Conservation (phyloP, 2,113 vertebrate genomes). For the Dicentrarchus labrax region DNA sequence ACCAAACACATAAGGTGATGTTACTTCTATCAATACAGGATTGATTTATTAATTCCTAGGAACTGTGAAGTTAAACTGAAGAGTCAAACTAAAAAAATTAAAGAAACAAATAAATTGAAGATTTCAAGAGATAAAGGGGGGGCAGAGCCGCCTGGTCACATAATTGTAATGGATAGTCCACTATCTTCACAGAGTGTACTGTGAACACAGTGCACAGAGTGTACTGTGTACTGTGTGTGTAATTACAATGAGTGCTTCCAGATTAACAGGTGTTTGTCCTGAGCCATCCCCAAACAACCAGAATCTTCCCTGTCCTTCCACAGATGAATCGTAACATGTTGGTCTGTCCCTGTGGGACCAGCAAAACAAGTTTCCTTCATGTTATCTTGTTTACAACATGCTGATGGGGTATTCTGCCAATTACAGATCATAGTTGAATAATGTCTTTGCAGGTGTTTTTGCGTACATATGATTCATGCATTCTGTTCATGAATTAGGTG, state of each 20-base stretch:
- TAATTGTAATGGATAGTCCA: neutral
- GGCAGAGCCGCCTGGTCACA: too few relatives aligned
- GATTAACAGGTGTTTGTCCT: conserved; percentile 4
- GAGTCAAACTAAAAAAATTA: neutral
- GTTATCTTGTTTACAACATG: neutral
- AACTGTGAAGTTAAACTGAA: neutral
- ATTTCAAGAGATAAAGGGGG: too few relatives aligned
- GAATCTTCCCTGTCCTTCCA: neutral
- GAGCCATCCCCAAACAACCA: neutral
- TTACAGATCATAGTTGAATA: conserved; percentile 27
- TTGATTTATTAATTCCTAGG: neutral
- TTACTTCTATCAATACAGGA: too few relatives aligned
- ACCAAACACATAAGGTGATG: neutral
- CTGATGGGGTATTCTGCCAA: neutral
- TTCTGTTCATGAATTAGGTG: conserved; percentile 45
- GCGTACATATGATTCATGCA: conserved; percentile 38
- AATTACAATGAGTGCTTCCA: conserved; percentile 19
- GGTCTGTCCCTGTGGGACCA: neutral
- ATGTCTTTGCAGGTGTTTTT: conserved; percentile 30
- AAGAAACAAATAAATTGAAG: neutral
- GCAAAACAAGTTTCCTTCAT: neutral
- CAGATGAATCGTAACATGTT: neutral
- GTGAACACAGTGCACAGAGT: neutral
- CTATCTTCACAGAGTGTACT: neutral
- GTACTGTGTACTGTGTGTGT: neutral